Percentiles rank a stretch among this genome's conserved stretches.
Evolutionary conservation across 2,888 invertebrate genomes (phyloP).

Genomic region (Thumatha senex): DNA sequence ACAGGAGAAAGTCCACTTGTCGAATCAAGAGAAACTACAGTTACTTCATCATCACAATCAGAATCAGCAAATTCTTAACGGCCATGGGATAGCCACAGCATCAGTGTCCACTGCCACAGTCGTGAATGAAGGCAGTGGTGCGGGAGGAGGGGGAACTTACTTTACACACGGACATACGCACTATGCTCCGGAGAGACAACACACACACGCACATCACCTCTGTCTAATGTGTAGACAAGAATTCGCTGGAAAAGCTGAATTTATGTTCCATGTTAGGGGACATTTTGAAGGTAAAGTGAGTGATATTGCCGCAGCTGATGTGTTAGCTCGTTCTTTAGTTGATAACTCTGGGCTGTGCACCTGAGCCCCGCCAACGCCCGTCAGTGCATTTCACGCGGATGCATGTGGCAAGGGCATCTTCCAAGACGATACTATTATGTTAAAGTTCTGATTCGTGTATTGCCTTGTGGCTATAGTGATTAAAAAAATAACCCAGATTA

Average conservation of each 20-base stretch:
- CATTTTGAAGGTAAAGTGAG: conserved; percentile 85
- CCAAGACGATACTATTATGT: conserved; percentile 76
- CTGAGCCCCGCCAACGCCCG: conserved; percentile 76
- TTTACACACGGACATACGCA: conserved; percentile 77
- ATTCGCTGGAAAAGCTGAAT: conserved; percentile 86
- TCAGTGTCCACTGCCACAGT: conserved; percentile 75
- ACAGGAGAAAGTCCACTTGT: conserved; percentile 77
- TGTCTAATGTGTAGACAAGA: conserved; percentile 87
- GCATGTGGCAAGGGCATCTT: conserved; percentile 68
- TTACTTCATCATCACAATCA: conserved; percentile 77
- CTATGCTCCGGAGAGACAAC: conserved; percentile 73
- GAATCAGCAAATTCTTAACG: conserved; percentile 76
- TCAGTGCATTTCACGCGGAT: conserved; percentile 67
- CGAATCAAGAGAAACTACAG: conserved; percentile 77
- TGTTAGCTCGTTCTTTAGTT: conserved; percentile 76
- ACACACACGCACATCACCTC: conserved; percentile 79
- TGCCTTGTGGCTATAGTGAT: conserved; percentile 23
- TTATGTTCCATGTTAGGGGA: conserved; percentile 87
- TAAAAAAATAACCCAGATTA: conserved; percentile 8
- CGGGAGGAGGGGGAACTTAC: conserved; percentile 60
- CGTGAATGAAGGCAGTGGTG: conserved; percentile 65
- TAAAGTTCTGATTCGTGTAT: conserved; percentile 62
- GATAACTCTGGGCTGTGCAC: conserved; percentile 82
- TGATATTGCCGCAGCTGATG: conserved; percentile 79
- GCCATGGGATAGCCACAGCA: conserved; percentile 71